Base-by-base conservation (phyloP, 2,888 invertebrate species). In the Hyposoter didymator region DNA sequence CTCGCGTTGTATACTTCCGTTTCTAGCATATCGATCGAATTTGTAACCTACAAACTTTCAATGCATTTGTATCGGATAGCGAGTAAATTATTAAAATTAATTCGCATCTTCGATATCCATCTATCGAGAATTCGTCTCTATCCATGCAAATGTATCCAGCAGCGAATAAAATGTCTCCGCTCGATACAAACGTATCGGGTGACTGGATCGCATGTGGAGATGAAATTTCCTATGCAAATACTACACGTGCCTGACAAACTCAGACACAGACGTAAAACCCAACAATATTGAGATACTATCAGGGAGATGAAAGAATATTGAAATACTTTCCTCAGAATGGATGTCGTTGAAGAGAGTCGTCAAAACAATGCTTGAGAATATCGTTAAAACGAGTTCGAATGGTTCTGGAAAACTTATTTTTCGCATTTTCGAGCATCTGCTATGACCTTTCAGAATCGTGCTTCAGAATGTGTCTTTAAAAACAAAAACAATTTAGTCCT, bases 11-110 rank as follows among this genome's bases (percentile, higher is more conserved):
- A 52, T 49, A 55, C 55, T 55, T 28, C 4, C 28, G 14, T 59
- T 59, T 28, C 5, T 12, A n/a, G n/a, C 1, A 14, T 19, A n/a
- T 62, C 45, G 32, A 62, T 62, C n/a, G 28, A 12, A 28, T 45
- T 62, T 43, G 6, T 47, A 28, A 14, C 28, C 14, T 14, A 28
- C 28, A 59, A 59, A 28, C 28, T 59, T 28, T 28, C 59, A 59
- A 59, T 59, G 28, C 59, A 12, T 28, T 14, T 28, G 28, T 59
- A 59, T 59, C 28, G 14, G 14, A 6, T 28, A 28, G 28, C 28
- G 14, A 59, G 59, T 59, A 28, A 1, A 59, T 59, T 59, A 59
- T 59, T 59, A 28, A 59, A 59, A 59, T 59, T 14, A 28, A 59
- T 59, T 59, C 59, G 28, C 28, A 59, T 28, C 28, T 28, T 28